Evolutionary conservation across 2,888 invertebrate species (phyloP), one percentile per base, ranked within the genome.

Genomic region (Melinopterus prodromus): DNA sequence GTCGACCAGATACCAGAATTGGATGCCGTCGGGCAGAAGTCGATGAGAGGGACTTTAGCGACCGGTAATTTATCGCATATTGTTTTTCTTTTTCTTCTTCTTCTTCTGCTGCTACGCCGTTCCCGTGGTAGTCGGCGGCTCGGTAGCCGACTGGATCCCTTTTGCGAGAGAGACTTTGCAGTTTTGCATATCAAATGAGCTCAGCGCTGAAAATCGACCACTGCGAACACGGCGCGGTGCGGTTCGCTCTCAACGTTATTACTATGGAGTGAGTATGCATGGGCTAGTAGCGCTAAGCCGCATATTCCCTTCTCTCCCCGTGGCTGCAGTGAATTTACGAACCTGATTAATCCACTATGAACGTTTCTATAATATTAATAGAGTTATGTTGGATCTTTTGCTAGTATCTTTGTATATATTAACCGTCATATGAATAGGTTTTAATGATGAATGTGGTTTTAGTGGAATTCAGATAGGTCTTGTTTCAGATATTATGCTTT

Each of bases 11-110:
- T 26, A 26, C 71, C 71, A 35, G 12, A 26, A 26, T 53, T 53
- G 35, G 36, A 74, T 71, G 71, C 71, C 69, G 14, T 71, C 71
- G 26, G 36, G 37, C 71, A 71, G 71, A 71, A 74, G 36, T 35
- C 35, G 74, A 74, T 74, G 37, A 36, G 74, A 74, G 37, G 53
- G 53, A 53, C 53, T 53, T 53, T 53, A 53, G 53, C 53, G 9
- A 12, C 9, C 53, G 53, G 53, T 53, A 53, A 53, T 53, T 53
- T 53, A 53, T 53, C 53, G 53, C 53, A 53, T 53, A 53, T 53
- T 53, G 53, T 53, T 53, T 53, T 53, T 53, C 53, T 53, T 53
- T 53, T 53, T 53, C 53, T 53, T 53, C 12, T 53, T 53, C 53
- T 53, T 53, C 53, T 53, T 53, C 53, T 53, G 53, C 53, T 53